Evolutionary conservation across 2,888 invertebrate genomes (phyloP).

Genomic region (Peribatodes rhomboidaria): DNA sequence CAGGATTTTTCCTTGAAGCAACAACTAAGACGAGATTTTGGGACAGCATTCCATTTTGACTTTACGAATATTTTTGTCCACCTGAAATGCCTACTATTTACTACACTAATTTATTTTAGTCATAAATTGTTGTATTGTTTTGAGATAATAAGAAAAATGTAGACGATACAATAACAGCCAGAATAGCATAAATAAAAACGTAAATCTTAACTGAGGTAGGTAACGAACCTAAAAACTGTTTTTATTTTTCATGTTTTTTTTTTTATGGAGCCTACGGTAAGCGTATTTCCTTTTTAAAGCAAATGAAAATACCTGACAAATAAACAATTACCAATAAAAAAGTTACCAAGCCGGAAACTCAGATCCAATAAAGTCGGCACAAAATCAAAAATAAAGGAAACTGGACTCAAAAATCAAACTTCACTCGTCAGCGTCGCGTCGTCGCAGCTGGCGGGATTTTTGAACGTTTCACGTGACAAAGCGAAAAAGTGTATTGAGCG

Average conservation of each 20-base stretch:
- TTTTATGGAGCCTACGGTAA: too few relatives aligned
- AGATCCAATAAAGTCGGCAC: slow-evolving; percentile 27
- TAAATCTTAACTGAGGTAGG: too few relatives aligned
- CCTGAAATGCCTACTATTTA: neutral
- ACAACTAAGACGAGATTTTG: slow-evolving; percentile 1
- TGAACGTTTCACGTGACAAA: slow-evolving; percentile 66
- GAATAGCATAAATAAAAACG: too few relatives aligned
- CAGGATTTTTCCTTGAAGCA: slow-evolving; percentile 3
- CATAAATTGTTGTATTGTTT: neutral
- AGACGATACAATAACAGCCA: too few relatives aligned
- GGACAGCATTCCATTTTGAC: neutral
- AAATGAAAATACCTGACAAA: neutral
- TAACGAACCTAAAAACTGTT: too few relatives aligned
- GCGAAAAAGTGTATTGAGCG: slow-evolving; percentile 59
- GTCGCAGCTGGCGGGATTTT: slow-evolving; percentile 38
- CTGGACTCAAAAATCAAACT: slow-evolving; percentile 16
- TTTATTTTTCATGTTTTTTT: too few relatives aligned
- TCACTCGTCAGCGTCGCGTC: slow-evolving; percentile 19
- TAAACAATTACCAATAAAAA: neutral
- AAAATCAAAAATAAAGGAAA: slow-evolving; percentile 4
- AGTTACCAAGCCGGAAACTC: slow-evolving; percentile 23
- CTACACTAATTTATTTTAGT: neutral
- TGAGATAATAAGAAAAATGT: too few relatives aligned
- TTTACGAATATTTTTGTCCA: neutral
- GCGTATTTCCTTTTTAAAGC: neutral